Percentiles rank a stretch among this genome's conserved stretches.
These are phyloP conservation scores for Troides oblongomaculatus DNA, from an alignment of 2,888 invertebrate genomes.

Conservation along the genomic window DNA sequence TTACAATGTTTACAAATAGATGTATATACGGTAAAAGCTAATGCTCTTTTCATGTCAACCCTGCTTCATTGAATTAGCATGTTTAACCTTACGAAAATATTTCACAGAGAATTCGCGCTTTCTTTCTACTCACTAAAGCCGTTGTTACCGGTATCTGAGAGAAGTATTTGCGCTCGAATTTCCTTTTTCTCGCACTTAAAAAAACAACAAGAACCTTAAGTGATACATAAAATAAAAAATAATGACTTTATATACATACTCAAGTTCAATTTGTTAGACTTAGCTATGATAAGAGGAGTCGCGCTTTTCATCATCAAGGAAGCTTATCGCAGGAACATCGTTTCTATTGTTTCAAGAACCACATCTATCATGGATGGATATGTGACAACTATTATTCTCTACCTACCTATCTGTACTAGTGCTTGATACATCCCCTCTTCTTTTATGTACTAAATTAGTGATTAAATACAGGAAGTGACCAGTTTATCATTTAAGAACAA, in stretches of 20 bases:
- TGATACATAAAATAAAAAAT: no score
- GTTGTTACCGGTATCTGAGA: background rate
- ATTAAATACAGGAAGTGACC: no score
- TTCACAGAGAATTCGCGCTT: background rate
- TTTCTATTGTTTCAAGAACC: background rate
- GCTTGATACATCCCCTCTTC: no score
- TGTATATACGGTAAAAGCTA: conserved; percentile 16
- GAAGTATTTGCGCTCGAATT: background rate
- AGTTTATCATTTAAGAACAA: no score
- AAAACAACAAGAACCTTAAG: no score
- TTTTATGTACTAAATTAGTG: no score
- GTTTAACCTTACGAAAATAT: conserved; percentile 13
- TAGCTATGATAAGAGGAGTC: no score
- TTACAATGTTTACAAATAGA: conserved; percentile 3
- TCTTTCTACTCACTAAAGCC: background rate
- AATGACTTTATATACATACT: no score
- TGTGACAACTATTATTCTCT: background rate
- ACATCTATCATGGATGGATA: background rate
- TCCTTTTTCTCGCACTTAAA: background rate
- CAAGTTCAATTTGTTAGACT: no score
- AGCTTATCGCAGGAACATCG: no score
- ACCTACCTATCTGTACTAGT: no score
- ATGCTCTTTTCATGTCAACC: conserved; percentile 21
- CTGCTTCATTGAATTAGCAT: background rate
- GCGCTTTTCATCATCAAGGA: no score